A percentile compares a stretch with the other conserved stretches of the same genome.
Evolutionary conservation across 2,113 vertebrate genomes (phyloP).

Genomic region (Petaurus breviceps): DNA sequence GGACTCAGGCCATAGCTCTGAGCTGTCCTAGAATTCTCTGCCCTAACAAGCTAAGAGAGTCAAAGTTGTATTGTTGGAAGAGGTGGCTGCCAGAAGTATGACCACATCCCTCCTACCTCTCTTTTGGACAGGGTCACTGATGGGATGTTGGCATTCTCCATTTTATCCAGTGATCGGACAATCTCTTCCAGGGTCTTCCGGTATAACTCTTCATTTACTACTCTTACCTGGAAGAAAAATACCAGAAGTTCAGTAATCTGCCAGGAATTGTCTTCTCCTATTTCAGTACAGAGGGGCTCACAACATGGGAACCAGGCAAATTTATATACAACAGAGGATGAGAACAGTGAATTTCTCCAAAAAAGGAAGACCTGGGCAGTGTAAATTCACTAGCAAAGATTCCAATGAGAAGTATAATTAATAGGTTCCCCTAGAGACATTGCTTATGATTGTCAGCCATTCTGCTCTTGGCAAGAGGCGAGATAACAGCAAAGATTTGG

Average conservation of each 20-base stretch:
- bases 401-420: not conserved
- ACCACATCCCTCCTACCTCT: slow-evolving; percentile 86
- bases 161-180: slow-evolving; percentile 93
- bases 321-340: not conserved
- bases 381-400: slow-evolving; percentile 34
- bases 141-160: slow-evolving; percentile 98
- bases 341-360: not conserved
- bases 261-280: not conserved
- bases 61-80: not conserved
- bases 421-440: not conserved
- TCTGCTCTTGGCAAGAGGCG: not conserved
- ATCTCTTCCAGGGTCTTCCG: slow-evolving; percentile 95
- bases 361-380: slow-evolving; percentile 23
- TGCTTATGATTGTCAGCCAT: not conserved
- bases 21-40: slow-evolving; percentile 20
- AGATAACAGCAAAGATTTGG: not conserved
- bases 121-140: slow-evolving; percentile 90
- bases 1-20: not conserved
- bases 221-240: slow-evolving; percentile 89
- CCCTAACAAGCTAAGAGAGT: not conserved
- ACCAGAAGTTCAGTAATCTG: not conserved
- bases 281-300: not conserved
- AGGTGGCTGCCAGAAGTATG: not conserved
- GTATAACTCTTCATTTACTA: slow-evolving; percentile 90
- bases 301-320: not conserved